Evolutionary conservation across 1,140 invertebrate genomes (phyloP), one percentile per base, ranked within the genome.

Genomic region (Cataglyphis hispanica): DNA sequence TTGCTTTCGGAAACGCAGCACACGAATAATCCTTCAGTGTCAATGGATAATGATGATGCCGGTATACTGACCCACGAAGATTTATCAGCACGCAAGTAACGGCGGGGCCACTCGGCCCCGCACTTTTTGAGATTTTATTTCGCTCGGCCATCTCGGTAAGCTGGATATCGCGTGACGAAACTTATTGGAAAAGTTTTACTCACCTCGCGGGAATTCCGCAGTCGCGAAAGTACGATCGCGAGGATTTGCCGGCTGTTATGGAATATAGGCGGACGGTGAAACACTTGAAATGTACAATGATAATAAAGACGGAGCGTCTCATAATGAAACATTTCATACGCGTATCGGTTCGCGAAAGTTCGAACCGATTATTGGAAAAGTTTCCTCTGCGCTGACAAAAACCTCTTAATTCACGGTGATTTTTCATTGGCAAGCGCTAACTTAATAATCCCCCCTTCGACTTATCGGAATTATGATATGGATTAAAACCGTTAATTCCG

Each of bases 81-180:
- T 74, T 60, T 72, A 74, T n/a, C 53, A 74, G 37, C 53, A 74
- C 67, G 66, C 78, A 19, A 72, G 66, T 60, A 31, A 66, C 53
- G 43, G 19, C 31, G 13, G 53, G 19, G 27, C n/a, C 40, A 58
- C 27, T 13, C 66, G 46, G 66, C 60, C 34, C n/a, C n/a, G n/a
- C n/a, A 72, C 56, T 89, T 70, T 72, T 89, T 60, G 16, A 76
- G 64, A 80, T 46, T 80, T 80, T 50, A 77, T 64, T 87, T 50
- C 3, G 46, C 46, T 40, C 0, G 60, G 5, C 19, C 74, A 58
- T 58, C 19, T 31, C 43, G 84, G 53, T 89, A 88, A 89, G 64
- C 84, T 89, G 25, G 60, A 50, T 53, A 86, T 89, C 88, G 88
- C 88, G 87, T 89, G 88, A 89, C 50, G 37, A 50, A 25, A 46